Evolutionary conservation across 2,888 invertebrate species (phyloP), one percentile per base, ranked within the genome.

Genomic region (Microctonus aethiopoides): DNA sequence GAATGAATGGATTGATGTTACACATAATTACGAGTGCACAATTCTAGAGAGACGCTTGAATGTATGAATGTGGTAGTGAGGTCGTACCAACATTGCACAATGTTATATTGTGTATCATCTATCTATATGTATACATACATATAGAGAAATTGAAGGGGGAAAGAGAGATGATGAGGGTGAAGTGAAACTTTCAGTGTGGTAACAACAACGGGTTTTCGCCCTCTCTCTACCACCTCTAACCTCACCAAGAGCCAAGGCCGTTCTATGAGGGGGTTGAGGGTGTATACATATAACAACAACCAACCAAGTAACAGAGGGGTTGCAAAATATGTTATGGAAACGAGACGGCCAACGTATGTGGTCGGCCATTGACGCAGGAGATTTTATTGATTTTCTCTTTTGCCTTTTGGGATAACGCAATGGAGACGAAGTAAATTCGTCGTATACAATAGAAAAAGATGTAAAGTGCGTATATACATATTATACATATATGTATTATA

Each of bases 361-460:
- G 70, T 70, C 61, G 70, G 70, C 70, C 66, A 65, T 70, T 70
- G 70, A 70, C 70, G 70, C 70, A 60, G 66, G 66, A 54, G 56
- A 70, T 70, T 70, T 70, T 70, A 70, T 70, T 70, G 70, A 70
- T 70, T 70, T 70, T 70, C 70, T 56, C 64, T 68, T 70, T 51
- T 66, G 69, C 69, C 69, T 70, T 67, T 70, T 70, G 70, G 56
- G n/a, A n/a, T n/a, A n/a, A 60, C 39, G 26, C 7, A 41, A 60
- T 39, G 36, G 59, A 36, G 68, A 51, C 56, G 56, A 56, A 11
- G 56, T 26, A 24, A 54, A 61, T 59, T 69, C 57, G 61, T 62
- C 70, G 66, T 51, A 56, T 24, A 56, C 29, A 29, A 51, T 51
- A 62, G 52, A 22, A 11, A 52, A 10, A 34, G 32, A 29, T n/a